Base-by-base conservation (phyloP, 92 coral and sea anemone species). In the Epizoanthus rinbou region DNA sequence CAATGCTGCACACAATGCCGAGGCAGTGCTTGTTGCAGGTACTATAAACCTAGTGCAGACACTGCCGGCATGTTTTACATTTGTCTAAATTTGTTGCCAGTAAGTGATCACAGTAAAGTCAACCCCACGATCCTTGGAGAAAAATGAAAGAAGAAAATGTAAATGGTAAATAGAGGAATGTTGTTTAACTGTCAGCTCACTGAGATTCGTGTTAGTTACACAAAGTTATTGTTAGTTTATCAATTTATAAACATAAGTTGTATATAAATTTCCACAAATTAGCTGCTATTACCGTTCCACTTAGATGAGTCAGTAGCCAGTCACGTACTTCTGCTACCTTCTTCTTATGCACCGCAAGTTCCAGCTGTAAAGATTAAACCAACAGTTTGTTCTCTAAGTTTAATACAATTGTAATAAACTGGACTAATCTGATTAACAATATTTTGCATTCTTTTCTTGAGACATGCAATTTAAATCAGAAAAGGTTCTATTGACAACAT, bases 341-440 rank as follows among this genome's bases (percentile, higher is more conserved):
- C 88, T 94, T 96, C 85, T 94, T 96, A 69, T 96, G 99, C 25
- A 96, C 99, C 11, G 97, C 97, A 86, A 96, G 99, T 73, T 96
- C 98, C 57, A 74, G 53, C 99, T 96, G 62, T 21, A 53, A 73
- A 22, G 17, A 69, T 21, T 67, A 17, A 67, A 67, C 6, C 43
- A 67, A 67, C 73, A 67, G 73, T 13, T 25, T 19, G 39, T 15
- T 25, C 39, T 4, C 4, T 35, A 35, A 35, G 39, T 35, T 35
- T 35, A 35, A 2, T 35, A 35, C 39, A 35, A 37, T 37, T 37
- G 6, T 37, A 37, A 37, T 37, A 37, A 37, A 67, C 18, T 24
- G 16, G 5, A 37, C 15, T 56, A 19, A 79, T 24, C n/a, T 43
- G 22, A 60, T 24, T 37, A 67, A 53, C 28, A 56, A n/a, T 70